phyloP scores from a whole-genome alignment of 1,140 invertebrate species.

The Notospermus geniculatus region DNA sequence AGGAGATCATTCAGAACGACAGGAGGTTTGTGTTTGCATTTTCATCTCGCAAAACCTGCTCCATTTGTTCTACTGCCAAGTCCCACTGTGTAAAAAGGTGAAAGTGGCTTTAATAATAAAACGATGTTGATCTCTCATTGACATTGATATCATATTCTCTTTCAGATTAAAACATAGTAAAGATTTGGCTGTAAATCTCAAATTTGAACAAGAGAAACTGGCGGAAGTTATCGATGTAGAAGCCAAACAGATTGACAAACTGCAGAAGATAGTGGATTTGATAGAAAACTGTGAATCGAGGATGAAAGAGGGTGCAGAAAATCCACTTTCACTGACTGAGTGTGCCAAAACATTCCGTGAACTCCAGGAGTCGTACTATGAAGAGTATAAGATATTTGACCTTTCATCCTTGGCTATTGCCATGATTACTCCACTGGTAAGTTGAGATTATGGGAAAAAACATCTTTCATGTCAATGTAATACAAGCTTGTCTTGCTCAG shows the following conservation, averaged over 20 bases:
- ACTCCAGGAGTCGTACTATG: constrained; percentile 64
- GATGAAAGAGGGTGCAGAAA: constrained; percentile 31
- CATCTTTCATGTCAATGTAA: background rate
- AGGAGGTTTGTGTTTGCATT: constrained; percentile 59
- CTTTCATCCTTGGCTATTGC: constrained; percentile 57
- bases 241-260: constrained; percentile 68
- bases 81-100: background rate
- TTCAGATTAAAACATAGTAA: constrained; percentile 66
- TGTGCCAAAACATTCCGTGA: constrained; percentile 72
- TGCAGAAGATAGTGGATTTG: constrained; percentile 70
- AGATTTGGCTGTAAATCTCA: constrained; percentile 75
- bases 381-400: constrained; percentile 60
- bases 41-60: no score
- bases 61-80: no score
- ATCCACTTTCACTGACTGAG: constrained; percentile 66
- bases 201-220: constrained; percentile 75
- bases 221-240: constrained; percentile 72
- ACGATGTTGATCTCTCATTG: no score
- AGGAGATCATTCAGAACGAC: constrained; percentile 90
- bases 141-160: background rate
- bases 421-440: constrained; percentile 55
- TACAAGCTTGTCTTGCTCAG: background rate
- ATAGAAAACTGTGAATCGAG: constrained; percentile 62
- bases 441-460: constrained; percentile 9
- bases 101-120: no score